Conservation (phyloP, 2,888 invertebrate species). For the Seira ritae region DNA sequence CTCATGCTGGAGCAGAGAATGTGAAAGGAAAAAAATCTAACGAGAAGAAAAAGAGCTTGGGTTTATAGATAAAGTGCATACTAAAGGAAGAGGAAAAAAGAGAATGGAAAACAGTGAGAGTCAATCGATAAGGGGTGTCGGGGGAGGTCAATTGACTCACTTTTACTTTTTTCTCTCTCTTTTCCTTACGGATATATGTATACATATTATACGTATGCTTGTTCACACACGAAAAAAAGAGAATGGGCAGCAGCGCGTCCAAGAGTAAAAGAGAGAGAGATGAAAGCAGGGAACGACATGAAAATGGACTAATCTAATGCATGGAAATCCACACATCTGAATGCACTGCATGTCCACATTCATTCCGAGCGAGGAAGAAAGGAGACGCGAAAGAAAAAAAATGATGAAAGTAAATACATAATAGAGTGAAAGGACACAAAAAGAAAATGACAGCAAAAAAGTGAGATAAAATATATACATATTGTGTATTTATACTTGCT, state of each 20-base stretch:
- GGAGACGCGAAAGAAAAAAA: slow-evolving; percentile 18
- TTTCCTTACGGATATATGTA: slow-evolving; percentile 3
- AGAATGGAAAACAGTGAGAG: slow-evolving; percentile 48
- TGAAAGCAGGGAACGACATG: slow-evolving; percentile 56
- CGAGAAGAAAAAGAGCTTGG: slow-evolving; percentile 11
- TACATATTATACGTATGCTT: slow-evolving; percentile 11
- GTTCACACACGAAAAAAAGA: slow-evolving; percentile 21
- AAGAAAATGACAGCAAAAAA: slow-evolving; percentile 36
- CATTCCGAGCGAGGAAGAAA: slow-evolving; percentile 22
- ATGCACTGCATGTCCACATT: slow-evolving; percentile 60
- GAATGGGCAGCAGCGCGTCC: slow-evolving; percentile 6
- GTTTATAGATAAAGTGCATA: slow-evolving; percentile 48
- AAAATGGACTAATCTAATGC: slow-evolving; percentile 60
- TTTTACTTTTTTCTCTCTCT: slow-evolving; percentile 65
- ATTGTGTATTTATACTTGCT: background rate
- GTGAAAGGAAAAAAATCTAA: slow-evolving; percentile 20
- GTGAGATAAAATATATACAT: background rate
- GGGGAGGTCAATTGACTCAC: slow-evolving; percentile 74
- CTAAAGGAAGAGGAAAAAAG: slow-evolving; percentile 41
- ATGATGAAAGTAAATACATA: slow-evolving; percentile 51
- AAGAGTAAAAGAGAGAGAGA: slow-evolving; percentile 41
- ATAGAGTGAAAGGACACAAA: slow-evolving; percentile 63
- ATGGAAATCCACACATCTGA: slow-evolving; percentile 62
- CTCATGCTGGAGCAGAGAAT: no score
- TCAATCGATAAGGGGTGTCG: slow-evolving; percentile 73